Percentiles rank a stretch among this genome's conserved stretches.
Evolutionary conservation across 2,797 vertebrate species (phyloP).

Genomic region (Tympanoctomys barrerae): DNA sequence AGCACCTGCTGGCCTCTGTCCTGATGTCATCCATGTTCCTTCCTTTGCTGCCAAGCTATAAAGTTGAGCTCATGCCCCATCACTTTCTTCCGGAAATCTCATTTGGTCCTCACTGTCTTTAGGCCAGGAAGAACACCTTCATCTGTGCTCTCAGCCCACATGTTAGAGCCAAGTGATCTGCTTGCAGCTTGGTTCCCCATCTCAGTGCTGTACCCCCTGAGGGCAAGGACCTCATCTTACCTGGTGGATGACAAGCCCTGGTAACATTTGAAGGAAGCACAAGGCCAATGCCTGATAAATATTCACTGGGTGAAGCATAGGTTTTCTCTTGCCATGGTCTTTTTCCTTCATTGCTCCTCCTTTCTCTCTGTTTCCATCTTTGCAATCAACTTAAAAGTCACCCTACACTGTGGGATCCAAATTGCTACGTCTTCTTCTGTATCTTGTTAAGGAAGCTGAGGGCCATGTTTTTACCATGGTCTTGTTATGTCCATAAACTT

Average conservation of each 20-base stretch:
- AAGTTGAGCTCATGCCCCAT: not conserved
- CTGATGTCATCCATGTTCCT: not conserved
- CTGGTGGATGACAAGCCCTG: not conserved
- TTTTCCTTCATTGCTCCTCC: not conserved
- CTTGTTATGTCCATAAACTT: not conserved
- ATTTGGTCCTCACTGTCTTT: not conserved
- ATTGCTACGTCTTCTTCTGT: not conserved
- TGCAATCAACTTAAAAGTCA: not conserved
- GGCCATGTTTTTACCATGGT: not conserved
- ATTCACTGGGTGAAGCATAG: not conserved
- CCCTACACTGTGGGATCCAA: not conserved
- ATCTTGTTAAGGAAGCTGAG: not conserved
- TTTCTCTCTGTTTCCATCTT: not conserved
- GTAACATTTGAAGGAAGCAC: not conserved
- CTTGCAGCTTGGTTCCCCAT: not conserved
- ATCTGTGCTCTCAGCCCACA: not conserved
- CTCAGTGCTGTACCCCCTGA: not conserved
- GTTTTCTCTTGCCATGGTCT: not conserved
- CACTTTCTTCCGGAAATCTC: not conserved
- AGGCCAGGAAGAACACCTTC: not conserved
- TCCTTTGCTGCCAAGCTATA: not conserved
- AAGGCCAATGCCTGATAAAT: not conserved
- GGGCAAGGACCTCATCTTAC: not conserved
- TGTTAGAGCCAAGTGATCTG: fast-evolving
- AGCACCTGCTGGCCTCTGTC: not conserved